phyloP scores from a whole-genome alignment of 2,888 invertebrate genomes.

The Agrotis puta region DNA sequence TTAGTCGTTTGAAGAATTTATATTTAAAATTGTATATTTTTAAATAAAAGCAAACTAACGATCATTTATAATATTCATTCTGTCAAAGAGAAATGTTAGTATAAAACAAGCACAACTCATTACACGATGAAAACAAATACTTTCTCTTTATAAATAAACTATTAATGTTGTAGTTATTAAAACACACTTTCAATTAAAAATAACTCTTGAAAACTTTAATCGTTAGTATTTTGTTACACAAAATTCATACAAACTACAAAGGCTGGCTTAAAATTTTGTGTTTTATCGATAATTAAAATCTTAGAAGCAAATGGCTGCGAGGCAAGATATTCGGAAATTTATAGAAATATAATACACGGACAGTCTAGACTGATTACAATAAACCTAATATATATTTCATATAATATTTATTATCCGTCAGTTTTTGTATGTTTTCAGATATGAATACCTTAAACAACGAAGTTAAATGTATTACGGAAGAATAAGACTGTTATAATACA shows the following conservation, averaged over 20 bases:
- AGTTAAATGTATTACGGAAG: too few relatives aligned
- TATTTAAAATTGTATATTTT: not conserved
- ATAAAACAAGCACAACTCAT: not conserved
- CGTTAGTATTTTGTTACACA: constrained; percentile 29
- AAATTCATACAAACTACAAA: constrained; percentile 23
- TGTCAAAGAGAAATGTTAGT: not conserved
- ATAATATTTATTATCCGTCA: not conserved
- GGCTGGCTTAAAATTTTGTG: constrained; percentile 1
- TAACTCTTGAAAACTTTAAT: constrained; percentile 5
- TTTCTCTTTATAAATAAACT: constrained; percentile 13
- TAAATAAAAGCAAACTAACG: not conserved
- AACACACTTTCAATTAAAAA: constrained; percentile 39
- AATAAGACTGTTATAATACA: too few relatives aligned
- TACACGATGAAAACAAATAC: constrained; percentile 5
- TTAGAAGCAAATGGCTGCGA: constrained; percentile 15
- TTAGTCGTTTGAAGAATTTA: too few relatives aligned
- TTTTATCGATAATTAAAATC: constrained; percentile 56
- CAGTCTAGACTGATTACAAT: constrained; percentile 5
- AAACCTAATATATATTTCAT: not conserved
- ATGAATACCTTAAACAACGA: too few relatives aligned
- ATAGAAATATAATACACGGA: not conserved
- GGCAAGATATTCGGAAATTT: constrained; percentile 1
- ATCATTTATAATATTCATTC: not conserved
- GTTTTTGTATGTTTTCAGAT: too few relatives aligned
- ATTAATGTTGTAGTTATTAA: constrained; percentile 12